These are phyloP conservation scores for Pseudochirops cupreus DNA, from an alignment of 2,797 vertebrate genomes.

Conservation along the genomic window DNA sequence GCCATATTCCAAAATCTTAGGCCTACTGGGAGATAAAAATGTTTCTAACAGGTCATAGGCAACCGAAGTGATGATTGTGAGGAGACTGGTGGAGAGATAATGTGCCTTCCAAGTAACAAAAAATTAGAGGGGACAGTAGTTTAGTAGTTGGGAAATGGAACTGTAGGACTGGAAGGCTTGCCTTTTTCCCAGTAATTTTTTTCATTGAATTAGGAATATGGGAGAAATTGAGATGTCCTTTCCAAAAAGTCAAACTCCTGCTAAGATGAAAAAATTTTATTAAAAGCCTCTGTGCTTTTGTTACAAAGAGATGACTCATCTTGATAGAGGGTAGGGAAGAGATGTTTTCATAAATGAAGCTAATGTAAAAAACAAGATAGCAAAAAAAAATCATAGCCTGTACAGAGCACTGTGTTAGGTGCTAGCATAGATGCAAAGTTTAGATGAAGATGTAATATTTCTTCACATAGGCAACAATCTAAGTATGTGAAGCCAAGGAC, in stretches of 20 bases:
- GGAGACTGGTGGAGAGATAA: conserved; percentile 10
- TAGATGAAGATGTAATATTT: neutral
- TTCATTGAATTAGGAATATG: neutral
- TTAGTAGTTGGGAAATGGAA: conserved; percentile 33
- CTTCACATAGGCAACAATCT: neutral
- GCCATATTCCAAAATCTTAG: neutral
- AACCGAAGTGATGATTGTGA: conserved; percentile 26
- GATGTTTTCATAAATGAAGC: neutral
- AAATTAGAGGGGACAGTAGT: conserved; percentile 35
- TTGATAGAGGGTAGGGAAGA: neutral
- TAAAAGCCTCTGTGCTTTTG: neutral
- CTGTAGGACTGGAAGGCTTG: conserved; percentile 13
- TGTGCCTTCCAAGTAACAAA: conserved; percentile 25
- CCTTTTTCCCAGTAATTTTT: neutral
- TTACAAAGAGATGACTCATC: neutral
- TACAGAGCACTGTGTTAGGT: neutral
- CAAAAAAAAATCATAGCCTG: neutral
- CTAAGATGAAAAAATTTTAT: neutral
- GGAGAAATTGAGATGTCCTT: neutral
- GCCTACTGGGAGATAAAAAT: conserved; percentile 4
- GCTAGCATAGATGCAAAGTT: neutral
- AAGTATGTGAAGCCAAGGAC: neutral
- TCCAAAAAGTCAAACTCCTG: neutral
- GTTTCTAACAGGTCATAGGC: conserved; percentile 24
- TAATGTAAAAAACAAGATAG: neutral